phyloP scores from a whole-genome alignment of 2,113 vertebrate genomes.

The Anoplopoma fimbria region DNA sequence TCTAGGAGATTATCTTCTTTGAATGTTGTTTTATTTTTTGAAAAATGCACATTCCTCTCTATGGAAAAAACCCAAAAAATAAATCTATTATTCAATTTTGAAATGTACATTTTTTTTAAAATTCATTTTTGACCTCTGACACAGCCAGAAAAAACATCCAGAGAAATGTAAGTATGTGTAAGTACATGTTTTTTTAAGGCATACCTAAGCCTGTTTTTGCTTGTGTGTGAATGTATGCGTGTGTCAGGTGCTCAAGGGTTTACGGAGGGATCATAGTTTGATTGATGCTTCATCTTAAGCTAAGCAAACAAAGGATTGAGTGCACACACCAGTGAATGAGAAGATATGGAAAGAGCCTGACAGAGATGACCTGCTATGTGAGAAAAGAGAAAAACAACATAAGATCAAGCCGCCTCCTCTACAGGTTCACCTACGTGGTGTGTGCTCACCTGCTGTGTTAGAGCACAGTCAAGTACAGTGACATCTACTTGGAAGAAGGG shows the following conservation, averaged over 20 bases:
- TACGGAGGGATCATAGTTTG: conserved; percentile 36
- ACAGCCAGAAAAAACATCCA: neutral
- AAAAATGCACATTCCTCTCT: too few species aligned
- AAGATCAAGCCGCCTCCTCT: neutral
- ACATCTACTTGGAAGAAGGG: conserved; percentile 32
- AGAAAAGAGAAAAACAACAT: neutral
- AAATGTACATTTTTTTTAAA: neutral
- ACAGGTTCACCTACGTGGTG: neutral
- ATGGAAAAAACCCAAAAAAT: too few species aligned
- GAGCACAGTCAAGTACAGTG: neutral
- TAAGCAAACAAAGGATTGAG: conserved; percentile 47
- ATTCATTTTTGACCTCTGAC: neutral
- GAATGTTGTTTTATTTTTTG: too few species aligned
- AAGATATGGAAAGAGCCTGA: conserved; percentile 20
- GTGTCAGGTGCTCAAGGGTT: conserved; percentile 23
- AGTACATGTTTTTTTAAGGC: neutral
- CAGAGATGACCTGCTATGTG: neutral
- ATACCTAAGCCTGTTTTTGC: conserved; percentile 59
- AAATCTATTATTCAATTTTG: neutral
- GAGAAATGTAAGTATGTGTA: neutral
- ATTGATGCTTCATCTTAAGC: conserved; percentile 49
- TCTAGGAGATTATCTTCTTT: too few species aligned
- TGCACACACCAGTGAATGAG: neutral
- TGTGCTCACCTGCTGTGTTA: conserved; percentile 30
- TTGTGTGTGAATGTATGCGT: conserved; percentile 16